Conservation (phyloP, 1,140 invertebrate genomes). For the Teleogryllus occipitalis region DNA sequence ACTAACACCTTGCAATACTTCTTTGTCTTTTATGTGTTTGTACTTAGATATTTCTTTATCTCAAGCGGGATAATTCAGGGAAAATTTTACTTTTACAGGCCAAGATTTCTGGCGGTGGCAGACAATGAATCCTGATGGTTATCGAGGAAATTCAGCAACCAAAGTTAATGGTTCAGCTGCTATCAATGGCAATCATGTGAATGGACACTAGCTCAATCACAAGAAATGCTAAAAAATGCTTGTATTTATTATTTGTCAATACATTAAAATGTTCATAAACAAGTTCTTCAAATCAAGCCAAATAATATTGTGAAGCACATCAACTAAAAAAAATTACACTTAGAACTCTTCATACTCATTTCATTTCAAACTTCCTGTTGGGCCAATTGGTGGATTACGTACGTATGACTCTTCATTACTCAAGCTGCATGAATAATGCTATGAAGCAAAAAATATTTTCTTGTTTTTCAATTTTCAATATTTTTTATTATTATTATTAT, state of each 20-base stretch:
- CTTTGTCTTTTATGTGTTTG: background rate
- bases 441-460: no score
- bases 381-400: background rate
- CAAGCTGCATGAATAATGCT: no score
- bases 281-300: background rate
- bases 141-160: conserved; percentile 8
- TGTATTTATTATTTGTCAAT: background rate
- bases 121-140: conserved; percentile 77
- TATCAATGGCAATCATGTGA: conserved; percentile 17
- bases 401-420: background rate
- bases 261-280: background rate
- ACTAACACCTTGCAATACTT: background rate
- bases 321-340: background rate
- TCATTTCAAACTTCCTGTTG: background rate
- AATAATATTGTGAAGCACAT: background rate
- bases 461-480: no score
- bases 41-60: background rate
- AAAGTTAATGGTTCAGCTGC: background rate
- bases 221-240: no score
- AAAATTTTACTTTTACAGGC: conserved; percentile 39
- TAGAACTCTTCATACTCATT: background rate
- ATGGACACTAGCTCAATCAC: conserved; percentile 11
- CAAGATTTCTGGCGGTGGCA: conserved; percentile 89
- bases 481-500: no score
- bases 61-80: no score